phyloP scores from a whole-genome alignment of 2,113 vertebrate species.

The Romanogobio albipinnatus region DNA sequence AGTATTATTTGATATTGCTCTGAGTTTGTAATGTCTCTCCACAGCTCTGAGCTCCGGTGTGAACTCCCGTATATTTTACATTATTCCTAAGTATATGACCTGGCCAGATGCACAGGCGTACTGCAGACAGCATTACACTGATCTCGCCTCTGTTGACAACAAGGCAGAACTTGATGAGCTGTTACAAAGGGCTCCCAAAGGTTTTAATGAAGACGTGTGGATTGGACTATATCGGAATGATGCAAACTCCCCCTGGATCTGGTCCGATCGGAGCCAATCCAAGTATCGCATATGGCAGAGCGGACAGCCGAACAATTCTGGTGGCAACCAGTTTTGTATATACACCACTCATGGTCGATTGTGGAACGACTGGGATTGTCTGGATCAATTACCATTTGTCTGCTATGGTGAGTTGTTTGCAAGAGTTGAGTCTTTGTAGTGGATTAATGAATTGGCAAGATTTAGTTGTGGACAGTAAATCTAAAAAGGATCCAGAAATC shows the following conservation, averaged over 20 bases:
- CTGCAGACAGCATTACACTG: neutral
- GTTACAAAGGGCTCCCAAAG: too few relatives aligned
- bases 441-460: too few relatives aligned
- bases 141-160: neutral
- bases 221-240: neutral
- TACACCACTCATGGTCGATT: accelerated
- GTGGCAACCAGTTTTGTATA: neutral
- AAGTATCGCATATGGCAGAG: neutral
- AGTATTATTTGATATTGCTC: too few relatives aligned
- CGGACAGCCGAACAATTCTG: neutral
- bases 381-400: neutral
- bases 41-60: neutral
- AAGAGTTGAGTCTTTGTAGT: neutral
- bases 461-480: too few relatives aligned
- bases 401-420: neutral
- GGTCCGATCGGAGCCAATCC: neutral
- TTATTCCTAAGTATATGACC: neutral
- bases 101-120: neutral
- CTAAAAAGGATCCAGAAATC: too few relatives aligned
- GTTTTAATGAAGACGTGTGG: neutral
- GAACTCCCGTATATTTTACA: neutral
- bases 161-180: neutral
- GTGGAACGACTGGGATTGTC: neutral
- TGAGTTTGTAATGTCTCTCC: neutral
- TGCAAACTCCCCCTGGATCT: neutral